phyloP scores from a whole-genome alignment of 2,113 vertebrate genomes.

The Reinhardtius hippoglossoides region DNA sequence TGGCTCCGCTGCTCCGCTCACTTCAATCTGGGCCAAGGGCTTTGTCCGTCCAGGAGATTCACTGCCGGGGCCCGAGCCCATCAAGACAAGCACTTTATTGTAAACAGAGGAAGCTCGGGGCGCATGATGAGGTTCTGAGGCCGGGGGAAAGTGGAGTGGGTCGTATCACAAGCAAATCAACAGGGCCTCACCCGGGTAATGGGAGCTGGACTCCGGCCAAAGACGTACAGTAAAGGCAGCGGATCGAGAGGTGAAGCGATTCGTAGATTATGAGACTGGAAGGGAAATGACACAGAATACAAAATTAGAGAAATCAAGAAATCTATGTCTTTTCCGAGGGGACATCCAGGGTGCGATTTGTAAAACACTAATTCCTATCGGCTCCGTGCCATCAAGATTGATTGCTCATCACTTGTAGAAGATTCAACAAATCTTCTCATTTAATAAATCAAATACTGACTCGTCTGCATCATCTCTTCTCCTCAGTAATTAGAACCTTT shows the following conservation, averaged over 20 bases:
- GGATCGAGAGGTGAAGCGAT: neutral
- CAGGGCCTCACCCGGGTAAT: constrained; percentile 11
- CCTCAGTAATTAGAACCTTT: constrained; percentile 24
- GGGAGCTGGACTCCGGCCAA: constrained; percentile 12
- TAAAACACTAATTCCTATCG: too few species aligned
- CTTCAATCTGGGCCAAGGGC: constrained; percentile 55
- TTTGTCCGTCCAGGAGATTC: constrained; percentile 63
- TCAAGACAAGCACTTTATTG: constrained; percentile 6
- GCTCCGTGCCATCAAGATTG: neutral
- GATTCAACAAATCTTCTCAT: neutral
- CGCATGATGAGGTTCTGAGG: constrained; percentile 57
- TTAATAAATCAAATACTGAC: neutral
- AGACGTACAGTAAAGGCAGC: constrained; percentile 11
- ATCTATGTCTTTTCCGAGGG: neutral
- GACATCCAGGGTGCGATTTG: too few species aligned
- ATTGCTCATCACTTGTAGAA: neutral
- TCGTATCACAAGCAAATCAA: constrained; percentile 46
- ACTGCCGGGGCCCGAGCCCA: constrained; percentile 13
- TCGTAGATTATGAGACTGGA: neutral
- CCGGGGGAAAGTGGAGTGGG: constrained; percentile 39
- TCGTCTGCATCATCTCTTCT: neutral
- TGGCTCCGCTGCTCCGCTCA: constrained; percentile 38
- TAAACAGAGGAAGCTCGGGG: constrained; percentile 46
- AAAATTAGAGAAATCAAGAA: neutral
- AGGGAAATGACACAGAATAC: neutral